phyloP scores from a whole-genome alignment of 2,797 vertebrate species.

The Sylvia borin region DNA sequence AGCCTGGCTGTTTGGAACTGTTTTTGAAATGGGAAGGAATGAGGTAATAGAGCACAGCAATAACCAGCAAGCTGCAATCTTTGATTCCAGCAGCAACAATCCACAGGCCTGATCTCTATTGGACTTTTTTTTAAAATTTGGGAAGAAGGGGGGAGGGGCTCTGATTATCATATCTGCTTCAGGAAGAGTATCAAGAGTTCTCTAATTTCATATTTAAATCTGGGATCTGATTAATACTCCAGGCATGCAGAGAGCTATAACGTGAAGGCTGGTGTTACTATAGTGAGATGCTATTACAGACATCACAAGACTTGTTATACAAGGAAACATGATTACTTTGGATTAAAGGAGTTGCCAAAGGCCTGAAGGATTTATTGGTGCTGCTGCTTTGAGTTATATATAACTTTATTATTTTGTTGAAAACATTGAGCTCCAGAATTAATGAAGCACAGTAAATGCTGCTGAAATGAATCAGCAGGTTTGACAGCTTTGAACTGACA shows the following conservation, averaged over 20 bases:
- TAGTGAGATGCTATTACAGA: conserved; percentile 48
- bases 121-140: background rate
- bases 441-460: conserved; percentile 3
- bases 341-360: conserved; percentile 63
- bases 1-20: background rate
- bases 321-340: conserved; percentile 55
- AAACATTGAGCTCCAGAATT: conserved; percentile 26
- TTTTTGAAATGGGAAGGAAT: background rate
- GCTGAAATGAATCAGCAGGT: conserved; percentile 38
- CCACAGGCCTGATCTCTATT: background rate
- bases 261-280: conserved; percentile 39
- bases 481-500: background rate
- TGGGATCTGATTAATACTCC: conserved; percentile 64
- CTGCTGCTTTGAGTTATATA: conserved; percentile 57
- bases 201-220: conserved; percentile 60
- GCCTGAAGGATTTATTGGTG: conserved; percentile 71
- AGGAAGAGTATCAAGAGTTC: conserved; percentile 39
- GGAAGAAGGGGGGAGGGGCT: background rate
- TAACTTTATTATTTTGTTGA: conserved; percentile 58
- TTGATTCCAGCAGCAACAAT: background rate
- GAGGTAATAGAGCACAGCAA: background rate
- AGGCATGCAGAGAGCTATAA: conserved; percentile 51
- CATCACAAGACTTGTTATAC: conserved; percentile 70
- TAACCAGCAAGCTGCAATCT: background rate
- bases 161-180: conserved; percentile 55